Conservation (phyloP, 2,797 vertebrate species). For the Esox lucius region DNA sequence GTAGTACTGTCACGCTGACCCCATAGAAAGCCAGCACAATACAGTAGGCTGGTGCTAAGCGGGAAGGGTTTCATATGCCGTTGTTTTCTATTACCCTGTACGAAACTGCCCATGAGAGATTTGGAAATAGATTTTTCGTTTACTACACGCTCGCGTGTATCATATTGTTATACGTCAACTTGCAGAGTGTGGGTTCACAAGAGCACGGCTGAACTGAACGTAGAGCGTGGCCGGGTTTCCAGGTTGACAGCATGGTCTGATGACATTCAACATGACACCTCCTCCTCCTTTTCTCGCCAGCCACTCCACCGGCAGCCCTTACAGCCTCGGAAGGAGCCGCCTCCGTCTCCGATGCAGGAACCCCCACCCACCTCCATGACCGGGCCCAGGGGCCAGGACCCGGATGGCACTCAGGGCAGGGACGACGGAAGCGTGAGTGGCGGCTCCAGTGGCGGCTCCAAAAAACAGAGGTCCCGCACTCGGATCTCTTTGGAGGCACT, state of each 20-base stretch:
- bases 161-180: not conserved
- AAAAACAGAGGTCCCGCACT: conserved; percentile 87
- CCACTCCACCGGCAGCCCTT: conserved; percentile 81
- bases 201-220: not conserved
- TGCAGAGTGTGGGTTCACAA: too few species aligned
- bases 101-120: too few species aligned
- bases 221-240: not conserved
- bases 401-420: conserved; percentile 33
- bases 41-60: not conserved
- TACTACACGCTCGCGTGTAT: not conserved
- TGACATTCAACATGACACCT: not conserved
- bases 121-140: not conserved
- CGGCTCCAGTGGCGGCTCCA: conserved; percentile 68
- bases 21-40: not conserved
- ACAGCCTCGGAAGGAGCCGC: conserved; percentile 79
- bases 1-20: not conserved
- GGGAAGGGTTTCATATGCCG: not conserved
- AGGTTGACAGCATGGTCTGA: not conserved
- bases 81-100: not conserved
- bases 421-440: not conserved
- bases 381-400: conserved; percentile 25
- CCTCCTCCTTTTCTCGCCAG: conserved; percentile 62
- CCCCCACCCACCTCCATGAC: conserved; percentile 70
- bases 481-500: conserved; percentile 87
- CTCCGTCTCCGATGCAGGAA: conserved; percentile 83